These are phyloP conservation scores for Anoura caudifer DNA, from an alignment of 2,113 vertebrate genomes.

Conservation along the genomic window DNA sequence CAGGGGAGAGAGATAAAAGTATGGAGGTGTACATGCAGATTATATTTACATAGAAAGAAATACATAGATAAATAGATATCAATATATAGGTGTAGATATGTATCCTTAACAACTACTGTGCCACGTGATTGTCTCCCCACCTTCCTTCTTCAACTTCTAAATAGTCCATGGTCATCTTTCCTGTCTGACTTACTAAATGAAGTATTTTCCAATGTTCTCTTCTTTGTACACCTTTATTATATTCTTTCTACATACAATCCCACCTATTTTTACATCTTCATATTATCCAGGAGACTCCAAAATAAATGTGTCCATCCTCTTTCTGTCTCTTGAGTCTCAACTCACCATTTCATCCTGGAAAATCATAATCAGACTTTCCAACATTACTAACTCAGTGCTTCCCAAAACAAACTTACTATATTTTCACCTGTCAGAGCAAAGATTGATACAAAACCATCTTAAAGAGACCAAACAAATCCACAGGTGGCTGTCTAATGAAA, in stretches of 20 bases:
- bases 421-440: neutral
- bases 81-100: neutral
- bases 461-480: neutral
- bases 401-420: neutral
- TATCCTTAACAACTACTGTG: neutral
- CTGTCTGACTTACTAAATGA: neutral
- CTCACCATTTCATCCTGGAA: neutral
- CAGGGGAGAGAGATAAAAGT: neutral
- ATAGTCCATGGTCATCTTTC: neutral
- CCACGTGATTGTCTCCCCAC: neutral
- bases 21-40: neutral
- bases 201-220: neutral
- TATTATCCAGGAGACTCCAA: neutral
- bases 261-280: neutral
- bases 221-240: neutral
- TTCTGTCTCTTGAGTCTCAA: neutral
- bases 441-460: neutral
- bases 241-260: neutral
- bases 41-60: neutral
- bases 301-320: neutral
- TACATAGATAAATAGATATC: neutral
- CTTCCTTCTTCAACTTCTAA: neutral
- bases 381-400: neutral
- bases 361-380: neutral
- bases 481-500: neutral